phyloP scores from a whole-genome alignment of 2,888 invertebrate genomes.

The Eulithis testata region DNA sequence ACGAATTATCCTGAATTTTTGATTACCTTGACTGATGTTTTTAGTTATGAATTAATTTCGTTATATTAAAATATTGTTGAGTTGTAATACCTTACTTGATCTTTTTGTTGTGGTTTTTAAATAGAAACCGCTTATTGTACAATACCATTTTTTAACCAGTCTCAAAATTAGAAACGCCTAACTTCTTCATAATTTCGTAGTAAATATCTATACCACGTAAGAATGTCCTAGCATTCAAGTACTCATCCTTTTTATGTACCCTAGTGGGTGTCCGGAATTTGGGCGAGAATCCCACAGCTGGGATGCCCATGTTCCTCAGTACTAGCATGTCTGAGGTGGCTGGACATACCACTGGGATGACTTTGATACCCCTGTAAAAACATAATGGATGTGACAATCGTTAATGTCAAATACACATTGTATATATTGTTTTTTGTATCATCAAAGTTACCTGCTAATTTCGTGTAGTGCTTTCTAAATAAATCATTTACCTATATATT shows the following conservation, averaged over 20 bases:
- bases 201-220: slow-evolving; percentile 63
- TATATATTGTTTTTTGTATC: too few relatives aligned
- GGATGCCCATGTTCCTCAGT: slow-evolving; percentile 60
- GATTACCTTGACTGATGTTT: too few relatives aligned
- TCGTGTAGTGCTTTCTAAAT: too few relatives aligned
- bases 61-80: too few relatives aligned
- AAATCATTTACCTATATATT: too few relatives aligned
- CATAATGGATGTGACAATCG: background rate
- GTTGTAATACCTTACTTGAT: too few relatives aligned
- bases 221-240: slow-evolving; percentile 58
- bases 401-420: too few relatives aligned
- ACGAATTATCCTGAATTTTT: too few relatives aligned
- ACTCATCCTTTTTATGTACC: slow-evolving; percentile 60
- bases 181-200: slow-evolving; percentile 43
- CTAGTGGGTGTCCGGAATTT: slow-evolving; percentile 50
- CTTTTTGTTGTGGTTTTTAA: too few relatives aligned
- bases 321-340: slow-evolving; percentile 64
- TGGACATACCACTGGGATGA: slow-evolving; percentile 56
- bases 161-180: slow-evolving; percentile 26
- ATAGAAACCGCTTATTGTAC: too few relatives aligned
- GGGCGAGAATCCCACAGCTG: slow-evolving; percentile 65
- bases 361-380: slow-evolving; percentile 56
- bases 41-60: too few relatives aligned
- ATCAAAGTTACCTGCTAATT: too few relatives aligned
- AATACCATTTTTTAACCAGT: background rate